A percentile compares a stretch with the other conserved stretches of the same genome.
These are phyloP conservation scores for Hydroisotoma schaefferi DNA, from an alignment of 2,888 invertebrate genomes.

Conservation along the genomic window DNA sequence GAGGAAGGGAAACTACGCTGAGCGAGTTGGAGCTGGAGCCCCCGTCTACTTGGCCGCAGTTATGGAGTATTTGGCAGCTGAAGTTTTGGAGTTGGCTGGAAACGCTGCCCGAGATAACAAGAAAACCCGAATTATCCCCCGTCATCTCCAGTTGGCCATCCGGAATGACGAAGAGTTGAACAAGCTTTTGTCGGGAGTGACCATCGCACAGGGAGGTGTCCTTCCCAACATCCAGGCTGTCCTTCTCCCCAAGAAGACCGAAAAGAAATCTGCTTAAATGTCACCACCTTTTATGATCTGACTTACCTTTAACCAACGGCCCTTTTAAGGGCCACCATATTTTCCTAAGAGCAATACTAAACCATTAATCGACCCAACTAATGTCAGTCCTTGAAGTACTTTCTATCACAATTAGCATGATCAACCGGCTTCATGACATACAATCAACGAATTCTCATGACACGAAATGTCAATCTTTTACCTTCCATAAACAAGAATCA, in stretches of 20 bases:
- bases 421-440: too few species aligned
- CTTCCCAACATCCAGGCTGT: constrained; percentile 74
- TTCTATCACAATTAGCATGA: too few species aligned
- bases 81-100: constrained; percentile 63
- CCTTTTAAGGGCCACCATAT: background rate
- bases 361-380: too few species aligned
- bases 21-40: constrained; percentile 52
- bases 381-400: too few species aligned
- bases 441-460: too few species aligned
- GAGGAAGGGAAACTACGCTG: constrained; percentile 62
- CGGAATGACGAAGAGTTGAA: constrained; percentile 79
- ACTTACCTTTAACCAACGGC: background rate
- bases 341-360: background rate
- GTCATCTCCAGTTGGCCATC: constrained; percentile 74
- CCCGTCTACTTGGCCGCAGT: constrained; percentile 54
- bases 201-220: constrained; percentile 80
- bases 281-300: background rate
- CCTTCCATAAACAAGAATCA: too few species aligned
- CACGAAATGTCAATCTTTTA: too few species aligned
- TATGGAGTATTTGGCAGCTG: constrained; percentile 65
- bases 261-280: background rate
- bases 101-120: constrained; percentile 65
- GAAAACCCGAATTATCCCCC: constrained; percentile 68
- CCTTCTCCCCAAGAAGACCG: constrained; percentile 50
- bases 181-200: constrained; percentile 70